Percentiles rank a stretch among this genome's conserved stretches.
phyloP scores from a whole-genome alignment of 2,113 vertebrate genomes.

The Vimba vimba region DNA sequence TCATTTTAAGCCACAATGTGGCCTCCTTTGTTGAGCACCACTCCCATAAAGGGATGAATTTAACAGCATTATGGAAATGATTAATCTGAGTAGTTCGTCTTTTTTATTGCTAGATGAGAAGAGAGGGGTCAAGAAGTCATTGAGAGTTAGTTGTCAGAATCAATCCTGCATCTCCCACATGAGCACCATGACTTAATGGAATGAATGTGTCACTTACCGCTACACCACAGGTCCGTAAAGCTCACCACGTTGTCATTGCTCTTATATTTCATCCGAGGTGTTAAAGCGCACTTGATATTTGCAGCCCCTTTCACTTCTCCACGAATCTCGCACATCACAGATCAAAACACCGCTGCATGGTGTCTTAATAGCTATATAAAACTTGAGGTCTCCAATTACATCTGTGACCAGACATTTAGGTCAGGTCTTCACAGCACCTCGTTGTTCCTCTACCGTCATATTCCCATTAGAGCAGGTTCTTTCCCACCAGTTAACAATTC shows the following conservation, averaged over 20 bases:
- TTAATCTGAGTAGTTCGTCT: neutral
- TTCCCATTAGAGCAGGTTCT: slow-evolving; percentile 41
- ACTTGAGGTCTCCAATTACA: slow-evolving; percentile 43
- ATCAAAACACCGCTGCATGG: slow-evolving; percentile 8
- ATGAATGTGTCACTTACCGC: neutral
- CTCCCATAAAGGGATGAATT: neutral
- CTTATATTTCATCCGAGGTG: neutral
- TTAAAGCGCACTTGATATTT: slow-evolving; percentile 22
- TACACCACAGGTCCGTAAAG: neutral
- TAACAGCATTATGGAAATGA: neutral
- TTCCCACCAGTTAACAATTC: slow-evolving; percentile 54
- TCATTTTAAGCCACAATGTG: neutral
- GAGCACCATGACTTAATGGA: neutral
- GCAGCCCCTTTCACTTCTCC: neutral
- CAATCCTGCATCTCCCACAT: neutral
- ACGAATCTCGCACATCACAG: neutral
- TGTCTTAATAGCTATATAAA: slow-evolving; percentile 50
- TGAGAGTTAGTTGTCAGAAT: neutral
- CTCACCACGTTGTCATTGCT: neutral
- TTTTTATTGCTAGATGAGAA: neutral
- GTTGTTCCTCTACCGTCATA: slow-evolving; percentile 13
- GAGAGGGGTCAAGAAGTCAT: too few species aligned
- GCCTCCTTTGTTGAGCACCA: neutral
- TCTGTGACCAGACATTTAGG: slow-evolving; percentile 56
- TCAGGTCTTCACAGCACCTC: slow-evolving; percentile 45